These are phyloP conservation scores for Gonioctena quinquepunctata DNA, from an alignment of 1,140 invertebrate species.

Conservation along the genomic window DNA sequence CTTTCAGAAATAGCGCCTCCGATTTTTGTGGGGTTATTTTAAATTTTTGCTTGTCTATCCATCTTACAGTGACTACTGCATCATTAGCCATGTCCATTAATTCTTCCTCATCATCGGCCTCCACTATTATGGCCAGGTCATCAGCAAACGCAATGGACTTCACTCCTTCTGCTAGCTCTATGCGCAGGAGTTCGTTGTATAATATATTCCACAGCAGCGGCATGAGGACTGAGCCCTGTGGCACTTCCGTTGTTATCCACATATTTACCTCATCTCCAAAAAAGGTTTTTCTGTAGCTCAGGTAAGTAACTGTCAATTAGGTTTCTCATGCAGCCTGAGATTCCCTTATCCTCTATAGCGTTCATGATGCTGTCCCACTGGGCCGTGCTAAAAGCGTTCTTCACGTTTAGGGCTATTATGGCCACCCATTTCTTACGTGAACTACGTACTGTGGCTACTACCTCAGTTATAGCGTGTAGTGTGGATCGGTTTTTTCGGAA, in stretches of 20 bases:
- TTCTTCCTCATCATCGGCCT: not conserved
- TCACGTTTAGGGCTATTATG: constrained; percentile 55
- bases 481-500: constrained; percentile 43
- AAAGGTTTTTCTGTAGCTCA: constrained; percentile 38
- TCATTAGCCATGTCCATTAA: not conserved
- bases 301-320: constrained; percentile 53
- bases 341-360: constrained; percentile 18
- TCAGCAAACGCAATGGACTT: not conserved
- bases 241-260: not conserved
- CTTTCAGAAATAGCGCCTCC: constrained; percentile 3
- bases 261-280: constrained; percentile 20
- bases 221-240: not conserved
- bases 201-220: not conserved
- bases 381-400: constrained; percentile 54
- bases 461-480: constrained; percentile 36
- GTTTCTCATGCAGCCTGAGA: constrained; percentile 35
- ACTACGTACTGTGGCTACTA: constrained; percentile 16
- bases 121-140: not conserved
- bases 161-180: not conserved
- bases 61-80: no score
- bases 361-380: constrained; percentile 48
- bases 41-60: not conserved
- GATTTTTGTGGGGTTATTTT: constrained; percentile 10
- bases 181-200: not conserved
- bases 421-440: not conserved